These are phyloP conservation scores for Aselliscus stoliczkanus DNA, from an alignment of 2,797 vertebrate genomes.

Conservation along the genomic window DNA sequence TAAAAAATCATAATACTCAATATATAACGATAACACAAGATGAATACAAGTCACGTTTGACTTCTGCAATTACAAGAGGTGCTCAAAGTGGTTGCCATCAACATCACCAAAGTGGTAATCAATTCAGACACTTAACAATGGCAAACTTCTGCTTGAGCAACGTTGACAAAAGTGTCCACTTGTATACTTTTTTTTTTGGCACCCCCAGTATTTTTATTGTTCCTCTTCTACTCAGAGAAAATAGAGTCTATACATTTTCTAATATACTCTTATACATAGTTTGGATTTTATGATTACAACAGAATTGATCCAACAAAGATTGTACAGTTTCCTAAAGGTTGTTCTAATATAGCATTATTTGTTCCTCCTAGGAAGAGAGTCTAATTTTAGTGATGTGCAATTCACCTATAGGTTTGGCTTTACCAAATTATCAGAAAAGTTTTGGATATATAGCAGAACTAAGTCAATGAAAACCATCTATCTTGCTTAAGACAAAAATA, in stretches of 20 bases:
- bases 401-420: background rate
- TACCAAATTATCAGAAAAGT: constrained; percentile 24
- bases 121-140: too few species aligned
- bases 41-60: too few species aligned
- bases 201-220: background rate
- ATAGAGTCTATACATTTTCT: background rate
- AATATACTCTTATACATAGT: background rate
- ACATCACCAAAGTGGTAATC: too few species aligned
- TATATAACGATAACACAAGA: too few species aligned
- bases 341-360: background rate
- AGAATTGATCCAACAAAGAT: background rate
- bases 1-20: too few species aligned
- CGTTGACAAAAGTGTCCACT: too few species aligned
- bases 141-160: too few species aligned
- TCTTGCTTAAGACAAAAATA: background rate
- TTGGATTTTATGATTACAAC: background rate
- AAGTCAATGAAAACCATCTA: background rate
- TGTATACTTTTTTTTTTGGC: too few species aligned
- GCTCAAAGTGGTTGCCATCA: too few species aligned
- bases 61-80: too few species aligned
- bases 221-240: background rate
- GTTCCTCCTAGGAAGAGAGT: background rate
- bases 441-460: background rate
- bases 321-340: background rate
- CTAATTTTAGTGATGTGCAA: background rate